phyloP scores from a whole-genome alignment of 2,888 invertebrate genomes.

The Timema podura region DNA sequence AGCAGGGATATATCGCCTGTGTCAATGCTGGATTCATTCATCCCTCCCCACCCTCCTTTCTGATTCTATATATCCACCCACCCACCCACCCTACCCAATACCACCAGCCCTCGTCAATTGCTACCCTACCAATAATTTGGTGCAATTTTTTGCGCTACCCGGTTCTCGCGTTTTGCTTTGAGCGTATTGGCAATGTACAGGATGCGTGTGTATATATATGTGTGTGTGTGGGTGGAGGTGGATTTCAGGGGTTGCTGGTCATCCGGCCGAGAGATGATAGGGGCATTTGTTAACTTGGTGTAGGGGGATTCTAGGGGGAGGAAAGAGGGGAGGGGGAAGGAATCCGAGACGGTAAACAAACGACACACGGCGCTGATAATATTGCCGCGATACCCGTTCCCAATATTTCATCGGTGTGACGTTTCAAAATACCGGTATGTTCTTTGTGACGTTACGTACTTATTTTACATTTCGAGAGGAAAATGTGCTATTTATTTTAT shows the following conservation, averaged over 20 bases:
- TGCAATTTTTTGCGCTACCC: constrained; percentile 21
- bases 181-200: constrained; percentile 9
- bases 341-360: too few relatives aligned
- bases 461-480: too few relatives aligned
- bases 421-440: too few relatives aligned
- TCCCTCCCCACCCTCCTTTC: neutral
- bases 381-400: too few relatives aligned
- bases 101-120: too few relatives aligned
- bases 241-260: constrained; percentile 15
- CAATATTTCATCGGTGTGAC: too few relatives aligned
- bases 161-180: constrained; percentile 15
- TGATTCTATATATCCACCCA: neutral
- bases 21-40: neutral
- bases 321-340: neutral
- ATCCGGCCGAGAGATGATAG: constrained; percentile 22
- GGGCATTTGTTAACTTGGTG: constrained; percentile 10
- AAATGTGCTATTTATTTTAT: too few relatives aligned
- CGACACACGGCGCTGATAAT: too few relatives aligned
- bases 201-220: neutral
- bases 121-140: constrained; percentile 22
- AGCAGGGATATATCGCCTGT: constrained; percentile 1
- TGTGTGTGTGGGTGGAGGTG: neutral
- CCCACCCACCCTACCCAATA: too few relatives aligned
- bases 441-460: too few relatives aligned
- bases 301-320: neutral